Evolutionary conservation across 2,113 vertebrate genomes (phyloP), one percentile per base, ranked within the genome.

Genomic region (Gobiocypris rarus): DNA sequence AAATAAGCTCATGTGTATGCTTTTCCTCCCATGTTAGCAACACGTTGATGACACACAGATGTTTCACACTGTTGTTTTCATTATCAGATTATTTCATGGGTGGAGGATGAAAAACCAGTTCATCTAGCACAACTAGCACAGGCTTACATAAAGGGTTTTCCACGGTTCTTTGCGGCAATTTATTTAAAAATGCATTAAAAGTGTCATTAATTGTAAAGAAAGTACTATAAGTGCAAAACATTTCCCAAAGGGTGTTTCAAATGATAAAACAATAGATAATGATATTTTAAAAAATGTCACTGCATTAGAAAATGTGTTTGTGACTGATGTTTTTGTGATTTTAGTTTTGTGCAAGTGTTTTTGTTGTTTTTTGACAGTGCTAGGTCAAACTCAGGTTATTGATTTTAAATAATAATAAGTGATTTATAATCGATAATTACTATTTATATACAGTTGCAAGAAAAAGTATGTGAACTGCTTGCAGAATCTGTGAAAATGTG

Each of bases 31-130:
- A 77, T 2, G 28, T 59, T 59, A 59, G 28, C 31, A 5, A 8
- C 34, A 59, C 31, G 54, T n/a, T 77, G 75, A 78, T 50, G 45
- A 75, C 73, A 75, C 73, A 52, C 76, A 79, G 58, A 63, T 79
- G 56, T 54, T 54, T 54, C 52, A 22, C 7, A 19, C 52, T 19
- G 17, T 26, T 79, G 11, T 26, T 61, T 59, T 78, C 19, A 75
- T 75, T 75, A 19, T 2, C 8, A 52, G 1, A 75, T 52, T 75
- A 17, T 10, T 52, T 31, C 14, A 28, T 9, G 73, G 67, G 65
- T 50, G 65, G 78, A 69, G 67, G 41, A 71, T 28, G 50, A 70
- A 28, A 71, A 75, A 75, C 73, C 73, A 50, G 73, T 75, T 52
- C 26, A 31, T 26, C 70, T 48, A 73, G 70, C 9, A 71, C 41